Evolutionary conservation across 2,797 vertebrate genomes (phyloP), one percentile per base, ranked within the genome.

Genomic region (Apogon hyalosoma): DNA sequence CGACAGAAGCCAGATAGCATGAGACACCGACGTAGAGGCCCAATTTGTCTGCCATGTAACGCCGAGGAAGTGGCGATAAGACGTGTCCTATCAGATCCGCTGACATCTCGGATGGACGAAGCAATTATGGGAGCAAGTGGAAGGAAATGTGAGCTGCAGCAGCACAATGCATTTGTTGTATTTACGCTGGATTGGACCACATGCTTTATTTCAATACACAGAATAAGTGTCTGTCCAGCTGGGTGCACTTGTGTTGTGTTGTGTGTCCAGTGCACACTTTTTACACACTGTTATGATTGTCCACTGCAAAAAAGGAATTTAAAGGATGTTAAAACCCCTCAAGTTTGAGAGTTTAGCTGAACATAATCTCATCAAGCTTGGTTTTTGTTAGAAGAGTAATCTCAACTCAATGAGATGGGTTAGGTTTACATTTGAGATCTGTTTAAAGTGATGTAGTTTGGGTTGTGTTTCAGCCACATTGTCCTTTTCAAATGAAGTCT

Each of bases 101-200:
- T 80, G 83, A 89, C 84, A 88, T 86, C 80, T 63, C 67, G 47
- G 67, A 85, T 77, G 90, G 91, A 75, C 75, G 40, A 83, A 90
- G 85, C 85, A 92, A 93, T 94, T 93, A 92, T 70, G 80, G 83
- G 64, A 85, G 55, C 73, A 39, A 88, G 59, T 66, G 64, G 81
- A 80, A 49, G 84, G 71, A 90, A 90, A 75, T 87, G 77, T 63
- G 67, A 68, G 40, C 53, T 79, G 75, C 75, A 24, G 28, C 43
- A 73, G 68, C 74, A 83, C 81, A 89, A 72, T 59, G 67, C 41
- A 63, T 67, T 72, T 70, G 78, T 81, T 86, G 72, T 88, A 62
- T 88, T 89, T 79, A 62, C 73, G 53, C 77, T 28, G 70, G 47
- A 71, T 70, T n/a, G 67, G 61, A 73, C 59, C 6, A 53, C 47